Evolutionary conservation across 2,797 vertebrate genomes (phyloP).

Genomic region (Scolopax rusticola): DNA sequence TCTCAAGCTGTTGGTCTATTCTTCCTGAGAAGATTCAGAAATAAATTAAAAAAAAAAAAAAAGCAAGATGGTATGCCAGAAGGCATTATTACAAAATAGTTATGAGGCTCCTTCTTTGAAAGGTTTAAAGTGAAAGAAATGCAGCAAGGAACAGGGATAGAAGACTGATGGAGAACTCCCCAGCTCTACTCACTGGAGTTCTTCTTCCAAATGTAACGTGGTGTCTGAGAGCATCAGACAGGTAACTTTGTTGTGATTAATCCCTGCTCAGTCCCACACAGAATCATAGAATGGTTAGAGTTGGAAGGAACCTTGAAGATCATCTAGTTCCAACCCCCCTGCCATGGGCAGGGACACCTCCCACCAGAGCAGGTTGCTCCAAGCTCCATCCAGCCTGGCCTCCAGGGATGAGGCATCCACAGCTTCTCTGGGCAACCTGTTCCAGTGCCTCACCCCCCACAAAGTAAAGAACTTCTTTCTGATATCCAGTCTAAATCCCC

Average conservation of each 20-base stretch:
- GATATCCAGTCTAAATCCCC: too few relatives aligned
- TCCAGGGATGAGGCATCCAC: too few relatives aligned
- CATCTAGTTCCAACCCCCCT: too few relatives aligned
- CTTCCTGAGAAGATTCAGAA: slow-evolving; percentile 33
- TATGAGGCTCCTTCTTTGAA: background rate
- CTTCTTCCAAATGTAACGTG: background rate
- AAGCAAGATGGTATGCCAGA: slow-evolving; percentile 23
- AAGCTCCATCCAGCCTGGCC: too few relatives aligned
- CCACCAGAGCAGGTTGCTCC: too few relatives aligned
- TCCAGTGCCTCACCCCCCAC: too few relatives aligned
- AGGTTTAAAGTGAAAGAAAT: slow-evolving; percentile 6
- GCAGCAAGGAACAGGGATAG: background rate
- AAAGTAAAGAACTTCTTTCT: too few relatives aligned
- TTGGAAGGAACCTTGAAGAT: too few relatives aligned
- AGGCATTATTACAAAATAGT: slow-evolving; percentile 50
- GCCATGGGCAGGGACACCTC: too few relatives aligned
- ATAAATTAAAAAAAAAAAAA: background rate
- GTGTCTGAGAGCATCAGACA: background rate
- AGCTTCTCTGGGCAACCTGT: too few relatives aligned
- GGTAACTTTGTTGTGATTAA: background rate
- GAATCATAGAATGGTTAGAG: too few relatives aligned
- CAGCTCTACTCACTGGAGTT: background rate
- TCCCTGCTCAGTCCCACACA: background rate
- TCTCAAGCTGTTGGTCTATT: slow-evolving; percentile 53
- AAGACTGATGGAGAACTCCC: background rate